Evolutionary conservation across 2,888 invertebrate genomes (phyloP).

Genomic region (Byasa hedistus): DNA sequence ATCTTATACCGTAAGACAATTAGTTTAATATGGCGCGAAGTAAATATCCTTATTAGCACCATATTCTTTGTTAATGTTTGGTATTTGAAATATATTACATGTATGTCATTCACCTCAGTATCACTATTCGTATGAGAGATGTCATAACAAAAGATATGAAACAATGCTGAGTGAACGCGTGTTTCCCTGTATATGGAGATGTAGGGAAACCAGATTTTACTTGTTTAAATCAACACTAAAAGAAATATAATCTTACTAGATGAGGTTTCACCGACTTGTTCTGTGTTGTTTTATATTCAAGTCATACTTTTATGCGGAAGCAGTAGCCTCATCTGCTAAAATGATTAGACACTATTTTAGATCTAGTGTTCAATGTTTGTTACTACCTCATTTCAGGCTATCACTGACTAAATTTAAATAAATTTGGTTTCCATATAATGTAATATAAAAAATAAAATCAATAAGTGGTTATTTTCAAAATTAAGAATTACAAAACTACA

Average conservation of each 20-base stretch:
- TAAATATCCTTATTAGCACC: too few species aligned
- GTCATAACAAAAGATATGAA: constrained; percentile 21
- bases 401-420: too few species aligned
- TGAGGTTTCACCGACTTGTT: constrained; percentile 49
- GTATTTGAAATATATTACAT: background rate
- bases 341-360: too few species aligned
- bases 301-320: constrained; percentile 42
- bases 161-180: constrained; percentile 14
- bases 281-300: constrained; percentile 47
- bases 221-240: constrained; percentile 33
- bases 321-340: constrained; percentile 28
- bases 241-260: constrained; percentile 41
- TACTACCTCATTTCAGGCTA: too few species aligned
- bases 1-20: too few species aligned
- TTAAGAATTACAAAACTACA: too few species aligned
- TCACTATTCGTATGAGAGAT: constrained; percentile 7
- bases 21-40: too few species aligned
- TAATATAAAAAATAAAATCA: too few species aligned
- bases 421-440: too few species aligned
- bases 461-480: too few species aligned
- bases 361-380: too few species aligned
- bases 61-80: background rate
- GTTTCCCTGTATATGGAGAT: constrained; percentile 17
- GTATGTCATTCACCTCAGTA: constrained; percentile 12
- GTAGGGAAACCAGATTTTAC: constrained; percentile 36